Conservation (phyloP, 2,888 invertebrate species). For the Criorhina ranunculi region DNA sequence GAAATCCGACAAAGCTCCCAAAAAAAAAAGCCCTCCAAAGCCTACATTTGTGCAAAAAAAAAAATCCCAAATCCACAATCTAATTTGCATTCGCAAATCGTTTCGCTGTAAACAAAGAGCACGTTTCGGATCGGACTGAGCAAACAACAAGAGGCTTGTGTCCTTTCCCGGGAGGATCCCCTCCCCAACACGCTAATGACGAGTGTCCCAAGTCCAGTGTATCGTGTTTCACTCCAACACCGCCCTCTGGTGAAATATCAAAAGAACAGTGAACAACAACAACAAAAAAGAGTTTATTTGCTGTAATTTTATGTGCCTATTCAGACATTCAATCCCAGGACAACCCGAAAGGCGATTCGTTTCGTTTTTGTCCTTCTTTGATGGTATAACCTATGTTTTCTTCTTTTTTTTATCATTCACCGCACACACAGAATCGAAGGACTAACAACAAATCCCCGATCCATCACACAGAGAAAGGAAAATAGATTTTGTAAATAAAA, state of each 20-base stretch:
- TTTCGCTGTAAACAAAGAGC: slow-evolving; percentile 73
- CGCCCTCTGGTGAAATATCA: not conserved
- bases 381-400: slow-evolving; percentile 32
- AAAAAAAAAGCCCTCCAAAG: slow-evolving; percentile 20
- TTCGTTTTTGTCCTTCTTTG: slow-evolving; percentile 39
- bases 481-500: slow-evolving; percentile 76
- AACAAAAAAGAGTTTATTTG: slow-evolving; percentile 59
- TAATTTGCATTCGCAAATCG: slow-evolving; percentile 76
- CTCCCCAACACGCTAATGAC: slow-evolving; percentile 59
- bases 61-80: slow-evolving; percentile 67
- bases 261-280: slow-evolving; percentile 26
- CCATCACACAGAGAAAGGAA: slow-evolving; percentile 67
- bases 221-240: slow-evolving; percentile 48
- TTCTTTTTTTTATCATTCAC: slow-evolving; percentile 22
- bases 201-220: slow-evolving; percentile 54
- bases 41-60: slow-evolving; percentile 3
- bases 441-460: slow-evolving; percentile 68
- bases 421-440: slow-evolving; percentile 37
- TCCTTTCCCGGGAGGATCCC: slow-evolving; percentile 33
- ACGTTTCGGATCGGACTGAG: slow-evolving; percentile 58
- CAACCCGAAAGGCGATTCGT: slow-evolving; percentile 48
- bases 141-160: slow-evolving; percentile 58
- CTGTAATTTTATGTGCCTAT: slow-evolving; percentile 73
- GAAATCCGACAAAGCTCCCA: slow-evolving; percentile 43
- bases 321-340: slow-evolving; percentile 44